phyloP scores from a whole-genome alignment of 2,888 invertebrate species.

The Melipona beecheii region DNA sequence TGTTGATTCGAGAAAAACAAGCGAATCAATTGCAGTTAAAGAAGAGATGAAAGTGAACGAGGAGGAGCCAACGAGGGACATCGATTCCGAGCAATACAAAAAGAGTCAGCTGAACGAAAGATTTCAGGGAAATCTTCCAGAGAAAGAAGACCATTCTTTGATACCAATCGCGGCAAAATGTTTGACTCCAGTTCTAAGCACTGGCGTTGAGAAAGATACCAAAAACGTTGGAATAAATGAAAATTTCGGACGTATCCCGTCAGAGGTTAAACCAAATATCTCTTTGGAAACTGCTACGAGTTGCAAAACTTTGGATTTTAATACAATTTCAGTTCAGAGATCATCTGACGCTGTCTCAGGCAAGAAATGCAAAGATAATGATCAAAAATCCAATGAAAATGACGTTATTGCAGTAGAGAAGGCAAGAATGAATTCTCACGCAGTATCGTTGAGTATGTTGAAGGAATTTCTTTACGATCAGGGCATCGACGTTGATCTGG shows the following conservation, averaged over 20 bases:
- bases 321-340: neutral
- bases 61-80: conserved; percentile 43
- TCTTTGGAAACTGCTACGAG: neutral
- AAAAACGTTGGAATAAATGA: neutral
- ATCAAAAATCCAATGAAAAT: neutral
- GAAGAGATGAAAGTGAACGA: neutral
- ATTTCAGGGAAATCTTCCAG: neutral
- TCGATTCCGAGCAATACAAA: neutral
- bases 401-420: neutral
- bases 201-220: neutral
- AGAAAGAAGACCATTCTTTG: neutral
- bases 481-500: conserved; percentile 20
- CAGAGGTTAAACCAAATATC: neutral
- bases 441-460: conserved; percentile 13
- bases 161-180: neutral
- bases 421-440: conserved; percentile 4
- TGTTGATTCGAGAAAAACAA: neutral
- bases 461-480: conserved; percentile 46
- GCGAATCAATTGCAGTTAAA: neutral
- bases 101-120: neutral
- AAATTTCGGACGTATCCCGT: neutral
- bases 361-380: neutral
- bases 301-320: neutral
- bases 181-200: neutral
- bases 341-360: neutral